These are phyloP conservation scores for Chanos chanos DNA, from an alignment of 2,797 vertebrate species.

Conservation along the genomic window DNA sequence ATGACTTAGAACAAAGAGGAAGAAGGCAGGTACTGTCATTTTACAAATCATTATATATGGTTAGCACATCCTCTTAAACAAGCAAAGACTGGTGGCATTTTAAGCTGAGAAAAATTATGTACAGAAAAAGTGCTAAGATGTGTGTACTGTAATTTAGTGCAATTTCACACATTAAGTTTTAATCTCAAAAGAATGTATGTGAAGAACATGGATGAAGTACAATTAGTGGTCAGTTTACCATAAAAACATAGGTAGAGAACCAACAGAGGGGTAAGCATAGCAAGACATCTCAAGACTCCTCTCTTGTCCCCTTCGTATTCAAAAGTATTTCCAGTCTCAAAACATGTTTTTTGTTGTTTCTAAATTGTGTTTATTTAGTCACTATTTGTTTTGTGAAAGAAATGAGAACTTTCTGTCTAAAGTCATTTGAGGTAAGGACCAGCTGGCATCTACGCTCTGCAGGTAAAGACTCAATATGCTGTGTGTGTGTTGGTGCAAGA, in stretches of 20 bases:
- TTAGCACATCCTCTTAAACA: too few relatives aligned
- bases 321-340: neutral
- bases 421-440: constrained; percentile 21
- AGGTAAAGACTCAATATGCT: neutral
- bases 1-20: constrained; percentile 24
- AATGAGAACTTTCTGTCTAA: constrained; percentile 14
- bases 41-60: constrained; percentile 28
- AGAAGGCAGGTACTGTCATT: constrained; percentile 35
- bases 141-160: too few relatives aligned
- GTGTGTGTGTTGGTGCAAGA: constrained; percentile 2
- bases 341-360: neutral
- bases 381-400: constrained; percentile 10
- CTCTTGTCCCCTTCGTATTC: neutral
- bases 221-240: neutral
- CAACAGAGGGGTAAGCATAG: neutral
- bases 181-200: constrained; percentile 23
- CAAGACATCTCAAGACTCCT: neutral
- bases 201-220: neutral
- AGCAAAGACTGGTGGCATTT: too few relatives aligned
- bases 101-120: too few relatives aligned
- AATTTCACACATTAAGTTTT: too few relatives aligned
- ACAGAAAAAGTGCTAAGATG: too few relatives aligned
- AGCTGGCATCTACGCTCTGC: constrained; percentile 24
- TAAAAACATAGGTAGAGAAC: neutral
- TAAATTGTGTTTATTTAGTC: neutral